A percentile compares a stretch with the other conserved stretches of the same genome.
These are phyloP conservation scores for Heteractis magnifica DNA, from an alignment of 92 coral and sea anemone genomes.

Conservation along the genomic window DNA sequence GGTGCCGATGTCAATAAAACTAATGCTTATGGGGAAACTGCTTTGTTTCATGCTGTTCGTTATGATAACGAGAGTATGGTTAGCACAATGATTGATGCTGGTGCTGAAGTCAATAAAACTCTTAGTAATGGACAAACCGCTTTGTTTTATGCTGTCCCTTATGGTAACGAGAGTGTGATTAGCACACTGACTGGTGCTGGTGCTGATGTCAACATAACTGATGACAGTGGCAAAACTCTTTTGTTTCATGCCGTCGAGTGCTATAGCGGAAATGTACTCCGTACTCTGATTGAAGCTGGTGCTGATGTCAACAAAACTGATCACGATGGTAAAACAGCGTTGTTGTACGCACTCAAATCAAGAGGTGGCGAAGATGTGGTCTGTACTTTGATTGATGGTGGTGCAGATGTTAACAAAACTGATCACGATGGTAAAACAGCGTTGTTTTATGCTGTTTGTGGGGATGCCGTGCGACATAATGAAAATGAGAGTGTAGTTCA, in stretches of 20 bases:
- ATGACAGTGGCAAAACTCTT: not conserved
- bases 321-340: too few species aligned
- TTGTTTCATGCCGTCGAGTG: not conserved
- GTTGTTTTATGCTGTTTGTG: too few species aligned
- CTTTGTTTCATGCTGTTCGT: not conserved
- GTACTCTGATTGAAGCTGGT: not conserved
- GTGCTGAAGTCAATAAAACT: constrained; percentile 7
- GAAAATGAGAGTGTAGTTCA: too few species aligned
- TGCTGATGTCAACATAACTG: not conserved
- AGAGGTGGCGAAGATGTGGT: too few species aligned
- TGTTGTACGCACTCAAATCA: too few species aligned
- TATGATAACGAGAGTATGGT: not conserved
- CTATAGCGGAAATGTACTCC: too few species aligned
- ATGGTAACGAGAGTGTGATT: not conserved
- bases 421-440: too few species aligned
- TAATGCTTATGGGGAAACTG: not conserved
- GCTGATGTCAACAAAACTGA: not conserved
- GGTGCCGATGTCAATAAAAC: not conserved
- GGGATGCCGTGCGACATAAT: too few species aligned
- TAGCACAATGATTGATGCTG: not conserved
- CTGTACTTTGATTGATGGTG: too few species aligned
- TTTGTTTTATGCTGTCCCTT: not conserved
- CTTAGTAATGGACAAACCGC: not conserved
- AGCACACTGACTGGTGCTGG: not conserved
- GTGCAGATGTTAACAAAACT: too few species aligned